Evolutionary conservation across 2,797 vertebrate species (phyloP).

Genomic region (Spinibarbus caldwelli): DNA sequence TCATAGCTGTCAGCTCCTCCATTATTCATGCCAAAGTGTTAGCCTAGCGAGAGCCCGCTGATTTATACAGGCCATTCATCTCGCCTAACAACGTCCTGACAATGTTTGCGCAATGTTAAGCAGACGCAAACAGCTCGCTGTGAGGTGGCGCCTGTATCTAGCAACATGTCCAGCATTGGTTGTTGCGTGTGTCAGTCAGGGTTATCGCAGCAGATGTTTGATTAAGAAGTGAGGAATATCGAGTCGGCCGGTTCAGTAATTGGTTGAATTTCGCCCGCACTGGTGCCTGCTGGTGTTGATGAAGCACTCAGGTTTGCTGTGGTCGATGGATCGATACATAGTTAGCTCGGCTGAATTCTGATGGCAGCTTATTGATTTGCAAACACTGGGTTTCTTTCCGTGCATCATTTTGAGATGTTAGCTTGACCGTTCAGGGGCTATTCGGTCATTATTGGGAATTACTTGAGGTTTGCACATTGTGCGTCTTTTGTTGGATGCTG

Average conservation of each 20-base stretch:
- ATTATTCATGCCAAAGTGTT: conserved; percentile 58
- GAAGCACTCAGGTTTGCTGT: conserved; percentile 27
- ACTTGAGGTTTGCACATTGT: neutral
- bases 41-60: conserved; percentile 47
- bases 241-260: conserved; percentile 9
- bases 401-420: conserved; percentile 20
- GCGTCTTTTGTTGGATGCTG: neutral
- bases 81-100: conserved; percentile 46
- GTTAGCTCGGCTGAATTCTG: conserved; percentile 46
- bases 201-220: conserved; percentile 9
- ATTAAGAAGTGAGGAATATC: conserved; percentile 28
- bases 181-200: conserved; percentile 21
- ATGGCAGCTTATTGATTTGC: conserved; percentile 41
- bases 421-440: conserved; percentile 19
- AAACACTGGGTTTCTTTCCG: conserved; percentile 5
- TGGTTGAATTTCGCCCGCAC: conserved; percentile 1
- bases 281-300: conserved; percentile 22
- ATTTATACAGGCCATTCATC: conserved; percentile 51
- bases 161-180: neutral
- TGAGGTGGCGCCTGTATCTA: neutral
- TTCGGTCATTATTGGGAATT: neutral
- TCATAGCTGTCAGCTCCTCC: conserved; percentile 47
- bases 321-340: conserved; percentile 18
- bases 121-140: conserved; percentile 47
- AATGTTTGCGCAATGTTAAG: conserved; percentile 49